Conservation (phyloP, 2,113 vertebrate genomes). For the Dipodomys spectabilis region DNA sequence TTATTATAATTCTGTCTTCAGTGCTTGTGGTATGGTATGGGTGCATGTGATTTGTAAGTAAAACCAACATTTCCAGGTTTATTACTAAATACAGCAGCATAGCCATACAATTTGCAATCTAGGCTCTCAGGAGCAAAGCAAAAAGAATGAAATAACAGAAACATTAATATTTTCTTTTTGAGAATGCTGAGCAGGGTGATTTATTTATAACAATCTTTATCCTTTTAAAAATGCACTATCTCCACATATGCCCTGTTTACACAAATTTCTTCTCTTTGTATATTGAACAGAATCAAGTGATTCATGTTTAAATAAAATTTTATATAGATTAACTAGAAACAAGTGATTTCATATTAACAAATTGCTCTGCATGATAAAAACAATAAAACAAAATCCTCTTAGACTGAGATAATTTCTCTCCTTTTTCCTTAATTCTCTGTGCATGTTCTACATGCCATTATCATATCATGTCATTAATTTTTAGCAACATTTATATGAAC, state of each 20-base stretch:
- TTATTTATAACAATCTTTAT: not conserved
- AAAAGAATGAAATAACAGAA: not conserved
- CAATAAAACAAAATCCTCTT: not conserved
- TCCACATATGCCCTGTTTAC: not conserved
- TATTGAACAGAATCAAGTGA: slow-evolving; percentile 12
- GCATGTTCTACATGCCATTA: not conserved
- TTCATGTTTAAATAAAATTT: too few relatives aligned
- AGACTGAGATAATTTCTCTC: not conserved
- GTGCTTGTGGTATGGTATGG: not conserved
- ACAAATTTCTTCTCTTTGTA: not conserved
- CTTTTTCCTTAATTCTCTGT: not conserved
- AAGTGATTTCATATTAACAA: not conserved
- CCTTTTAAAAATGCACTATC: not conserved
- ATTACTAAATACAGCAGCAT: not conserved
- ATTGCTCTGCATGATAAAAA: not conserved
- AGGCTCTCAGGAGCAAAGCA: not conserved
- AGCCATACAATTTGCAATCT: not conserved
- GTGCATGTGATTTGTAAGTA: not conserved
- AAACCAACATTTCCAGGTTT: not conserved
- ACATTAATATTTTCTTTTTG: not conserved
- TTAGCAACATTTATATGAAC: not conserved
- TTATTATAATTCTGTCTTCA: not conserved
- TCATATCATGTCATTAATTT: slow-evolving; percentile 16
- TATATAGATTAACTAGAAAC: too few relatives aligned
- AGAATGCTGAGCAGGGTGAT: not conserved